Base-by-base conservation (phyloP, 2,113 vertebrate species). In the Gallinago undulata region DNA sequence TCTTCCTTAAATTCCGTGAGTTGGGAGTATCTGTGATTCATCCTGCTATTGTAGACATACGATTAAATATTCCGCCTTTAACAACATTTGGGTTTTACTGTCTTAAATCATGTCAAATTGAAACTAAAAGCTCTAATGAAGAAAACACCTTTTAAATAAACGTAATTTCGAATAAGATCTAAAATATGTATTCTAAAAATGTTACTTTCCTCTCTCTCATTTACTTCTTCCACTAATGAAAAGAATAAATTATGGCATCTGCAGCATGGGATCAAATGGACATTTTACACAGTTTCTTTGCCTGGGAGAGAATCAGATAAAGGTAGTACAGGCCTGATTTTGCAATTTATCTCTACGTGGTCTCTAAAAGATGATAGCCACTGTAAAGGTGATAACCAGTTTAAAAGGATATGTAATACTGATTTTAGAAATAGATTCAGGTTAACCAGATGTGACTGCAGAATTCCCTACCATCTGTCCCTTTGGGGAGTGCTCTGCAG, bases 391-490 rank as follows among this genome's bases (percentile, higher is more conserved):
- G 72, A 89, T 35, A 94, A 81, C n/a, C 23, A 79, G 37, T 90
- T 93, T 74, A 64, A 95, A 92, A 84, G 19, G 45, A 60, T 70
- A 68, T 76, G 41, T 70, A 87, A 73, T 72, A 85, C 53, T 64
- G 63, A 94, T 93, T 94, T 95, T 89, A 90, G 56, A 94, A 92
- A 90, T 67, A 27, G 22, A 93, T 87, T 84, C 81, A 87, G 28
- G 73, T 90, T 91, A 94, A 93, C 59, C 68, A 93, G 80, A 74
- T 83, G 88, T 45, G 85, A 90, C 73, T 78, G 57, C 67, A 93
- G 78, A 86, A 72, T 91, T 83, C 93, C 64, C 70, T 90, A 24
- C 82, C 72, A 60, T 94, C 94, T 97, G 86, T 94, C 92, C 77
- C 77, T 91, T 51, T 80, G 67, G 74, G 81, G 50, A 89, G 55